Base-by-base conservation (phyloP, 1,140 invertebrate species). In the Arctopsyche grandis region DNA sequence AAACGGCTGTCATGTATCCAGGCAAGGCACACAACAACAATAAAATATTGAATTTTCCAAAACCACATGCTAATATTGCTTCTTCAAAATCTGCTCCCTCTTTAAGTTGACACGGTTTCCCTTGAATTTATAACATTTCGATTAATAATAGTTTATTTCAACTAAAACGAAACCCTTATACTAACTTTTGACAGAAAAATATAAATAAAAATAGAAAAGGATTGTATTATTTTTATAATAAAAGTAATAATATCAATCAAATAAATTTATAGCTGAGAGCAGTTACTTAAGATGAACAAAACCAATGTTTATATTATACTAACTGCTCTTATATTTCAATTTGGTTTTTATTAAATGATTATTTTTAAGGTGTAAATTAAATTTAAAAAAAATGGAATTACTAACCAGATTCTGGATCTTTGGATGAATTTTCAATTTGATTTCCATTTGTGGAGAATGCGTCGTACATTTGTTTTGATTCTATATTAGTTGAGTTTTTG, bases 11-110 rank as follows among this genome's bases (percentile, higher is more conserved):
- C 88, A 91, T 92, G 69, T 91, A 90, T 1, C 89, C 91, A 0
- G 92, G 92, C 46, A 94, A 85, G 0, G 90, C 88, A 75, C 90
- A 86, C 16, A 93, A 80, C 69, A 93, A 85, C 19, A 94, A 84
- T 0, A 91, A 82, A 0, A 90, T 84, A 83, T 95, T 93, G 85
- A 93, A 94, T 83, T 91, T 90, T 5, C 93, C 92, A 83, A 89
- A 91, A 9, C 91, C 91, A 0, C 91, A 89, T 0, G 88, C 87
- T 0, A 87, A 84, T 10, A 93, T 91, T 0, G 92, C 91, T 58
- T 87, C 87, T 71, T 93, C 92, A 80, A 92, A 92, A 82, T 93
- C 89, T 0, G 90, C 88, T 0, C 85, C 85, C 43, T 29, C 73
- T 43, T n/a, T 46, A 21, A n/a, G n/a, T n/a, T 16, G 19, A 14